Evolutionary conservation across 2,888 invertebrate genomes (phyloP), one percentile per base, ranked within the genome.

Genomic region (Leucophora obtusa): DNA sequence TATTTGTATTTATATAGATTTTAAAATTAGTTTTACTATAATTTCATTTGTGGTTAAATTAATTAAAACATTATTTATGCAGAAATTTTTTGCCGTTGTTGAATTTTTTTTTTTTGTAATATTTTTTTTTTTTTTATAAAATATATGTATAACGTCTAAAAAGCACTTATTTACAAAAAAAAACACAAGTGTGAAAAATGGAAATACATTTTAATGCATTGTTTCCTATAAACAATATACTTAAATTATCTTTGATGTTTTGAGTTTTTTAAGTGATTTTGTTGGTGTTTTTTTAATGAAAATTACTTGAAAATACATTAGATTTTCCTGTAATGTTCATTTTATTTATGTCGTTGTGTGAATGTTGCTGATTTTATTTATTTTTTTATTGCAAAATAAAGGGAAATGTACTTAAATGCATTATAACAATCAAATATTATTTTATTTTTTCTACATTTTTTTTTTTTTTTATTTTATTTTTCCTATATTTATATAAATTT

Each of bases 61-160:
- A 81, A 77, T 81, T 81, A 77, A 81, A 77, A 81, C 81, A 70
- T 81, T 81, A 77, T 81, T 81, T 81, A 81, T 69, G 56, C 54
- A 15, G 11, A 0, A 35, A 43, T n/a, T 47, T 47, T 56, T 56
- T 50, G 4, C 15, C 24, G 6, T 21, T 3, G 14, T 14, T 11
- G 18, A 14, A 21, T 21, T 21, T 21, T 21, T 33, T 21, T 47
- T 70, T 33, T 62, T 21, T 21, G 17, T 1, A 14, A 33, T 53
- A n/a, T 47, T 62, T 60, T 69, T 62, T 60, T n/a, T n/a, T n/a
- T 69, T 56, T 43, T 24, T 11, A 43, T 43, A 43, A 14, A 43
- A 11, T 14, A 43, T n/a, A n/a, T n/a, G n/a, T 35, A 14, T 43
- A 14, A 4, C 43, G 5, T 14, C 43, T 43, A 43, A 47, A 47